These are phyloP conservation scores for Melanerpes formicivorus DNA, from an alignment of 2,113 vertebrate genomes.

Conservation along the genomic window DNA sequence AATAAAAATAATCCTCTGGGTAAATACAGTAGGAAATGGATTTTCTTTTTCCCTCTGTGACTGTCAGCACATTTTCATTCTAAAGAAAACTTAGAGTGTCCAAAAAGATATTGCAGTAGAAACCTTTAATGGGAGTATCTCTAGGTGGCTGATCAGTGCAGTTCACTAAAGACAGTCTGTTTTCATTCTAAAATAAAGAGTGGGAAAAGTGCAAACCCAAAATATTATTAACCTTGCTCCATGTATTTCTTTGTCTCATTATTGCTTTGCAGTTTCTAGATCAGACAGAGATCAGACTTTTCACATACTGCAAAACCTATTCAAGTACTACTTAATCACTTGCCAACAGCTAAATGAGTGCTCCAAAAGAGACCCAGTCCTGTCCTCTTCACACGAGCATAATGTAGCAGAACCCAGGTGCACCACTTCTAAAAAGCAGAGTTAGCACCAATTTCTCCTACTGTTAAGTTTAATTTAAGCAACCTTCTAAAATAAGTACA, in stretches of 20 bases:
- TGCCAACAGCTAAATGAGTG: constrained; percentile 31
- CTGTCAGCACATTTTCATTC: constrained; percentile 38
- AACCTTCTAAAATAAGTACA: constrained; percentile 52
- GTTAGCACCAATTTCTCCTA: constrained; percentile 20
- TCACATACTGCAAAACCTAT: neutral
- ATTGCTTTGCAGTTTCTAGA: constrained; percentile 14
- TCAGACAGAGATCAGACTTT: constrained; percentile 42
- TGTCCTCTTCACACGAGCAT: constrained; percentile 44
- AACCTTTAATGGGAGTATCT: neutral
- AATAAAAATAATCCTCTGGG: constrained; percentile 65
- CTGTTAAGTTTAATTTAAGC: constrained; percentile 42
- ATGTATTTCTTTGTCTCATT: neutral
- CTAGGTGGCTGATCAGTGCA: neutral
- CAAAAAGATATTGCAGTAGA: neutral
- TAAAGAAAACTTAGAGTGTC: constrained; percentile 1
- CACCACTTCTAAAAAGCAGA: constrained; percentile 51
- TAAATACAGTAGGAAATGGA: constrained; percentile 23
- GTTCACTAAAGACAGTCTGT: constrained; percentile 7
- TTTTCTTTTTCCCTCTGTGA: neutral
- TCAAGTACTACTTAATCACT: constrained; percentile 63
- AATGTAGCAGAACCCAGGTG: constrained; percentile 56
- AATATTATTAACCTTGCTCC: neutral
- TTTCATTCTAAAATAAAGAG: constrained; percentile 1
- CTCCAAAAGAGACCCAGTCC: constrained; percentile 31
- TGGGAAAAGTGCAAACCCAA: constrained; percentile 5